Percentiles rank a stretch among this genome's conserved stretches.
Evolutionary conservation across 2,888 invertebrate genomes (phyloP).

Genomic region (Lepidochrysops patricia): DNA sequence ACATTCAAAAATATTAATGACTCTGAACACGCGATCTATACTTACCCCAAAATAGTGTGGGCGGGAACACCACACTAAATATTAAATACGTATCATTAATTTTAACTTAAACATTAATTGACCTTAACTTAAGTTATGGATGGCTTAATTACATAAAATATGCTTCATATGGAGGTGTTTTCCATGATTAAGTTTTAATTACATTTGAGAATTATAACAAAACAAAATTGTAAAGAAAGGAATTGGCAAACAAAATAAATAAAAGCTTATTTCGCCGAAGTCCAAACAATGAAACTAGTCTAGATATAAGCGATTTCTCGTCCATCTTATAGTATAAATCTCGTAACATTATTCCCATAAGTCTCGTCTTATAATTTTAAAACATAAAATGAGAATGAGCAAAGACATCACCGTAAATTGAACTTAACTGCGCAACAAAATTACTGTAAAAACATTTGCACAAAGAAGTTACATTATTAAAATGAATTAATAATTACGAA

Average conservation of each 20-base stretch:
- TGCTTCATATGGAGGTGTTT: background rate
- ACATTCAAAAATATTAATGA: slow-evolving; percentile 29
- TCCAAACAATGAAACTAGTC: background rate
- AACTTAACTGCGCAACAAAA: background rate
- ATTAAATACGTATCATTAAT: slow-evolving; percentile 6
- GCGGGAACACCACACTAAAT: slow-evolving; percentile 14
- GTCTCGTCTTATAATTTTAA: background rate
- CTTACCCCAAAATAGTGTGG: slow-evolving; percentile 24
- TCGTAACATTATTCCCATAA: too few relatives aligned
- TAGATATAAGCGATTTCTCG: background rate
- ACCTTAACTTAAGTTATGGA: background rate
- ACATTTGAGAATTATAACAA: background rate
- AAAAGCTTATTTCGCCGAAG: too few relatives aligned
- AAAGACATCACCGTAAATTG: background rate
- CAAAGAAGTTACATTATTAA: slow-evolving; percentile 19
- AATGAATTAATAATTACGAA: slow-evolving; percentile 46
- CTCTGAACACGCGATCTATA: slow-evolving; percentile 25
- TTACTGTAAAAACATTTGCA: background rate
- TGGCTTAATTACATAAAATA: background rate
- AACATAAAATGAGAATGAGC: background rate
- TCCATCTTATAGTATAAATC: too few relatives aligned
- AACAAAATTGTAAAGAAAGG: background rate
- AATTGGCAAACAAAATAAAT: too few relatives aligned
- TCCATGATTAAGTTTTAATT: background rate
- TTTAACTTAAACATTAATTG: slow-evolving; percentile 4